phyloP scores from a whole-genome alignment of 2,113 vertebrate species.

The Elaphurus davidianus region DNA sequence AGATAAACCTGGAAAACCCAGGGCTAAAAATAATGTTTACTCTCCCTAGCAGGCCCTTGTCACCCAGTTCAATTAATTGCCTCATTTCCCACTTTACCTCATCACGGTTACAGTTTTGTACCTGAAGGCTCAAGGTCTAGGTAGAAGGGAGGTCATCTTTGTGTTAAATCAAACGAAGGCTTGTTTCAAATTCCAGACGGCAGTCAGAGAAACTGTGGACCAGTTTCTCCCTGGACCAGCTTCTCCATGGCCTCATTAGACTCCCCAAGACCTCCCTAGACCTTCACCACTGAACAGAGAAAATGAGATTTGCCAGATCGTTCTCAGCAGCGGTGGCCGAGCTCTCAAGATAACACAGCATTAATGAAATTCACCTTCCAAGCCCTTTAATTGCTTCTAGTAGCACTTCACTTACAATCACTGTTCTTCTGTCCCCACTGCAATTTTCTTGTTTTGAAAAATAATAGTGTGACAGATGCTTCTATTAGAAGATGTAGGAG shows the following conservation, averaged over 20 bases:
- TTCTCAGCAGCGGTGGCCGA: background rate
- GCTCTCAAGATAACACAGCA: background rate
- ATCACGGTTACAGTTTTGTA: background rate
- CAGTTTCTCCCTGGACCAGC: background rate
- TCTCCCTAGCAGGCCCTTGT: background rate
- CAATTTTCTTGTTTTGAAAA: conserved; percentile 76
- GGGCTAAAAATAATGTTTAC: background rate
- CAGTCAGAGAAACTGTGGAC: background rate
- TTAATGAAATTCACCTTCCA: conserved; percentile 64
- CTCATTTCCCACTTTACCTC: background rate
- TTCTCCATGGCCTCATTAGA: conserved; percentile 32
- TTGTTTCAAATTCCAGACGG: background rate
- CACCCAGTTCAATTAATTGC: background rate
- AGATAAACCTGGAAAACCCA: background rate
- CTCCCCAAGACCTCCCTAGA: background rate
- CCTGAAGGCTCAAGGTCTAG: background rate
- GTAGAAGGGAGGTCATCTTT: background rate
- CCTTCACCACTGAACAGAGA: background rate
- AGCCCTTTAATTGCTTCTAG: conserved; percentile 62
- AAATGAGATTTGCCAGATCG: conserved; percentile 10
- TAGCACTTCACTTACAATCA: conserved; percentile 47
- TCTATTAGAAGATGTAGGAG: conserved; percentile 34
- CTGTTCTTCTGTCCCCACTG: conserved; percentile 38
- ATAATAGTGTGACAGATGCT: conserved; percentile 55
- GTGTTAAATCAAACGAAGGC: background rate